These are phyloP conservation scores for Allolobophora icterica DNA, from an alignment of 2,888 invertebrate species.

Conservation along the genomic window DNA sequence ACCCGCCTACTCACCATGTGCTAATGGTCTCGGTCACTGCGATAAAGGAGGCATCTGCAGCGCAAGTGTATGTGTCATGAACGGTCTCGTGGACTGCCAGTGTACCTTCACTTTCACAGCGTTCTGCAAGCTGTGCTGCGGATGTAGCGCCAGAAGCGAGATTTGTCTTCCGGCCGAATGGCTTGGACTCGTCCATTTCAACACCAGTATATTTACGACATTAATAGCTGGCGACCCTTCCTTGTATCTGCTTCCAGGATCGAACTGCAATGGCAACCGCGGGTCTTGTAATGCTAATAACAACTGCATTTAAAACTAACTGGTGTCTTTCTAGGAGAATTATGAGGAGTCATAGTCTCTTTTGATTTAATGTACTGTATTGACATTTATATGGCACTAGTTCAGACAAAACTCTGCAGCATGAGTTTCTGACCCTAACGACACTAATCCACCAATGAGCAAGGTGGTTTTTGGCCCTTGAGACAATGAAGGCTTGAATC, in stretches of 20 bases:
- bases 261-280: background rate
- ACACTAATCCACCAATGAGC: no score
- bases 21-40: background rate
- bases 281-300: background rate
- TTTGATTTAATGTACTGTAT: no score
- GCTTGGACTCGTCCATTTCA: background rate
- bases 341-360: no score
- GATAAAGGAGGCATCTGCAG: background rate
- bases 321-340: background rate
- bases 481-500: no score
- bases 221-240: background rate
- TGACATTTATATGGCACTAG: no score
- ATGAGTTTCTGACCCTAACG: no score
- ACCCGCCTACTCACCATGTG: background rate
- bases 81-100: background rate
- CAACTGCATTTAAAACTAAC: background rate
- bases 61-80: background rate
- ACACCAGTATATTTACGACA: background rate
- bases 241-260: background rate
- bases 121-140: slow-evolving; percentile 1
- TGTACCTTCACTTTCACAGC: background rate
- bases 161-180: background rate
- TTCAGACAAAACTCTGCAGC: no score
- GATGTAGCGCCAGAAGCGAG: background rate
- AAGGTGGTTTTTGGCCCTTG: no score